A percentile compares a stretch with the other conserved stretches of the same genome.
Evolutionary conservation across 2,888 invertebrate species (phyloP).

Genomic region (Gortyna flavago): DNA sequence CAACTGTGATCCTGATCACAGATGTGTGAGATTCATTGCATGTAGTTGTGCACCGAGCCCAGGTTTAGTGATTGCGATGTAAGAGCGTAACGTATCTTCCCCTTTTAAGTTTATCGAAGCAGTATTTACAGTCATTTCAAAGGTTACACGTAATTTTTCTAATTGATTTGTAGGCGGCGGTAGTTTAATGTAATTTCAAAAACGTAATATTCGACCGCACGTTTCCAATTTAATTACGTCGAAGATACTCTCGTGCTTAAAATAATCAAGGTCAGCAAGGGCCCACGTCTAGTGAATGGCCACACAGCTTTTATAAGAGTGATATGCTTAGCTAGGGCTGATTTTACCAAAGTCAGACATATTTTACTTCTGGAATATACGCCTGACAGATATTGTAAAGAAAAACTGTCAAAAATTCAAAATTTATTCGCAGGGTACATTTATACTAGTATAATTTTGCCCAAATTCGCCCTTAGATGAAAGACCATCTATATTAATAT

Average conservation of each 20-base stretch:
- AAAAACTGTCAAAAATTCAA: background rate
- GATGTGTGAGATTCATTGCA: background rate
- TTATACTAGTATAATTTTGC: too few species aligned
- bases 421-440: background rate
- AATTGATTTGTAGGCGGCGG: constrained; percentile 27
- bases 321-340: background rate
- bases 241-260: constrained; percentile 23
- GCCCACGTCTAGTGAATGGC: constrained; percentile 2
- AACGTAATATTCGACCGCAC: constrained; percentile 29
- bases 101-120: background rate
- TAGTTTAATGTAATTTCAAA: constrained; percentile 26
- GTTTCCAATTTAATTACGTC: constrained; percentile 45
- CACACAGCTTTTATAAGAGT: background rate
- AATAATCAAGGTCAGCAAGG: constrained; percentile 33
- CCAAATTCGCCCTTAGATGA: background rate
- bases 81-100: background rate
- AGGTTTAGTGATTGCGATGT: too few species aligned
- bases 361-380: background rate
- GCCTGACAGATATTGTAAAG: background rate
- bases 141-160: constrained; percentile 31
- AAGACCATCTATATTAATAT: too few species aligned
- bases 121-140: constrained; percentile 6
- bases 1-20: background rate
- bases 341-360: background rate
- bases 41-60: background rate